Conservation (phyloP, 2,113 vertebrate species). For the Brachyistius frenatus region DNA sequence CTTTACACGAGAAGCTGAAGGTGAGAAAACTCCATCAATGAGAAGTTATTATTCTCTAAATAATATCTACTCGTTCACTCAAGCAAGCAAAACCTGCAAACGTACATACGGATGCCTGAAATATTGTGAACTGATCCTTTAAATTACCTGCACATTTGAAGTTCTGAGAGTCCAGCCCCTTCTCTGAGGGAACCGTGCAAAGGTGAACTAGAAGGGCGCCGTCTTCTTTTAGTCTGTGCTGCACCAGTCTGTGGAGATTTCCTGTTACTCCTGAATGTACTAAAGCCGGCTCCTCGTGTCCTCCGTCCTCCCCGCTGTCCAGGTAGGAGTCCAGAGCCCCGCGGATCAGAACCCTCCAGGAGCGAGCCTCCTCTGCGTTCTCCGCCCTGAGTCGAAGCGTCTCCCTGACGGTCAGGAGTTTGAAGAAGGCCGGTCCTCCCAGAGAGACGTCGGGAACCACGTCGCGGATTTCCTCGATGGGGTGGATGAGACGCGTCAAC, state of each 20-base stretch:
- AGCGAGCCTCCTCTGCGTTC: slow-evolving; percentile 85
- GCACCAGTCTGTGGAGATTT: slow-evolving; percentile 81
- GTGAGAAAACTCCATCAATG: too few relatives aligned
- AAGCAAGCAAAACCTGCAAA: too few relatives aligned
- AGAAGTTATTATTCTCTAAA: too few relatives aligned
- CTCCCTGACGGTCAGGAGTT: slow-evolving; percentile 89
- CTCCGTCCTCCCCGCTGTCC: slow-evolving; percentile 87
- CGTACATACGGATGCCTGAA: too few relatives aligned
- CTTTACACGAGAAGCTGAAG: too few relatives aligned
- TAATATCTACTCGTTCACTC: too few relatives aligned
- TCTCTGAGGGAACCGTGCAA: slow-evolving; percentile 89
- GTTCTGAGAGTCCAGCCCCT: slow-evolving; percentile 91
- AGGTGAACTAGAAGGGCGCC: slow-evolving; percentile 88
- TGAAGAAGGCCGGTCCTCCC: slow-evolving; percentile 92
- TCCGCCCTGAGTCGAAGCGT: slow-evolving; percentile 88
- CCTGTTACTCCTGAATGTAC: slow-evolving; percentile 6
- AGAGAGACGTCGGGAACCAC: slow-evolving; percentile 91
- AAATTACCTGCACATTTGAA: slow-evolving; percentile 95
- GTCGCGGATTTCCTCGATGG: slow-evolving; percentile 90
- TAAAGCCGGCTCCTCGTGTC: slow-evolving; percentile 7
- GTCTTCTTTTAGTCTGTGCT: slow-evolving; percentile 88
- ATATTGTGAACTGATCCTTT: neutral
- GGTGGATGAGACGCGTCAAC: slow-evolving; percentile 80
- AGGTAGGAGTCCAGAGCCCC: slow-evolving; percentile 90
- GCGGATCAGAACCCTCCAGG: slow-evolving; percentile 91